phyloP scores from a whole-genome alignment of 2,113 vertebrate species.

The Arvicanthis niloticus region DNA sequence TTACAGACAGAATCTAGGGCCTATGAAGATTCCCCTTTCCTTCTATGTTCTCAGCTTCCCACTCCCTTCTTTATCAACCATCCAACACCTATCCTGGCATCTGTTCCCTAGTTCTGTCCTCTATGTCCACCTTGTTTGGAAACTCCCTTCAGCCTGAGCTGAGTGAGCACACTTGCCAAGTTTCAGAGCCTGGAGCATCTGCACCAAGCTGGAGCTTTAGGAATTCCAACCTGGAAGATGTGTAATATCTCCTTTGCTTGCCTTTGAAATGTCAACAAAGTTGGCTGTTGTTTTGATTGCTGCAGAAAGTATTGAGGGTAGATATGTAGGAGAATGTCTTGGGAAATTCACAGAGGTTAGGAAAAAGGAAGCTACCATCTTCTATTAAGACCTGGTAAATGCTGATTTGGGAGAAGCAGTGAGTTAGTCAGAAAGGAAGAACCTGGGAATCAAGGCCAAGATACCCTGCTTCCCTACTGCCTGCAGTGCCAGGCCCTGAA shows the following conservation, averaged over 20 bases:
- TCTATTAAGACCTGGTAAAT: conserved; percentile 1
- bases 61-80: neutral
- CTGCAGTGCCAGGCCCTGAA: neutral
- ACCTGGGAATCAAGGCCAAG: neutral
- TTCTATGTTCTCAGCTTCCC: neutral
- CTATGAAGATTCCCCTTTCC: neutral
- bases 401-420: conserved; percentile 24
- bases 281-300: conserved; percentile 39
- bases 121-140: conserved; percentile 60
- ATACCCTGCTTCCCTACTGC: neutral
- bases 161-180: conserved; percentile 13
- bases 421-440: conserved; percentile 20
- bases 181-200: neutral
- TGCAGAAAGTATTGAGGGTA: conserved; percentile 35
- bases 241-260: conserved; percentile 34
- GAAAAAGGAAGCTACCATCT: conserved; percentile 4
- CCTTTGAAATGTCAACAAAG: conserved; percentile 61
- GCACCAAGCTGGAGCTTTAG: conserved; percentile 35
- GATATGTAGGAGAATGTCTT: conserved; percentile 36
- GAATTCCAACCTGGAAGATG: conserved; percentile 48
- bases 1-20: neutral
- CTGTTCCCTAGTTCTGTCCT: neutral
- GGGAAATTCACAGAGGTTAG: conserved; percentile 35
- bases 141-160: conserved; percentile 44
- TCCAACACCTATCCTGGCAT: conserved; percentile 19